Evolutionary conservation across 2,888 invertebrate genomes (phyloP).

Genomic region (Pherbina coryleti): DNA sequence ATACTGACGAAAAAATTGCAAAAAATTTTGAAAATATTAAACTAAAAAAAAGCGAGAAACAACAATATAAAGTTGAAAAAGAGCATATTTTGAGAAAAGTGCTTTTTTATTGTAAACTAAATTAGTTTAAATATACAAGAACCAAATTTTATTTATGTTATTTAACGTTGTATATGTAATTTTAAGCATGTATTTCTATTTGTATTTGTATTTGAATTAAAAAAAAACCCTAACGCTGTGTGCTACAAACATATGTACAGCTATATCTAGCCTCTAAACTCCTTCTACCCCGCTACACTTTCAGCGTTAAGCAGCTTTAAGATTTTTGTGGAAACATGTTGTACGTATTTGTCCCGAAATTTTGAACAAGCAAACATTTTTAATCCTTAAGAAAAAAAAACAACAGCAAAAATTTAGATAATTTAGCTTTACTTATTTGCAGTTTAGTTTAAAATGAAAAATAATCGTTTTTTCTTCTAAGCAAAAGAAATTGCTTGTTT

Average conservation of each 20-base stretch:
- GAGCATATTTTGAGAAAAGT: slow-evolving; percentile 9
- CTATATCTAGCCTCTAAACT: too few relatives aligned
- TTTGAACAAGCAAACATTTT: not conserved
- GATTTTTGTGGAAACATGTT: slow-evolving; percentile 38
- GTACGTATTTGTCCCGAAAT: slow-evolving; percentile 36
- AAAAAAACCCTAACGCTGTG: not conserved
- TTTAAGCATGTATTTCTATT: slow-evolving; percentile 21
- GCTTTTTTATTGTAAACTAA: slow-evolving; percentile 6
- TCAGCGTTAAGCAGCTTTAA: not conserved
- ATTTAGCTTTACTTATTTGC: slow-evolving; percentile 14
- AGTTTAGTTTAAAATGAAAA: slow-evolving; percentile 3
- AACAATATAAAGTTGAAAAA: not conserved
- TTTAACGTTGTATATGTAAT: slow-evolving; percentile 26
- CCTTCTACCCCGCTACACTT: not conserved
- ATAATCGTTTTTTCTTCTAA: slow-evolving; percentile 9
- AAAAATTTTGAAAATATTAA: not conserved
- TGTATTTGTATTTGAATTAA: slow-evolving; percentile 42
- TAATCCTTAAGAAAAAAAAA: not conserved
- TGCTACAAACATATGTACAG: too few relatives aligned
- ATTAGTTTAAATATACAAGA: slow-evolving; percentile 34
- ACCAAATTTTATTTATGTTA: slow-evolving; percentile 29
- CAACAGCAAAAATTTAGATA: not conserved
- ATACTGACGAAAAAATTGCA: not conserved
- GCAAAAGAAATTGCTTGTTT: not conserved
- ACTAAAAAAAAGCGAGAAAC: not conserved